phyloP scores from a whole-genome alignment of 2,113 vertebrate species.

The Xenopus tropicalis region UCB_Xtro_10.0 CM004446.2:76307501-76308000 shows the following conservation, averaged over 20 bases:
- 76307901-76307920: conserved; percentile 81
- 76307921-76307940: conserved; percentile 75
- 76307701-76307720: conserved; percentile 86
- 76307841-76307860: too few relatives aligned
- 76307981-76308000: conserved; percentile 49
- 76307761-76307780: background rate
- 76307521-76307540: too few relatives aligned
- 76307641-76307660: conserved; percentile 55
- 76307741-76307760: background rate
- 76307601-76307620: conserved; percentile 63
- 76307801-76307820: too few relatives aligned
- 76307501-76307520: too few relatives aligned
- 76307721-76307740: conserved; percentile 86
- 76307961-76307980: conserved; percentile 87
- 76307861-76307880: too few relatives aligned
- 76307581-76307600: background rate
- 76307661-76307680: conserved; percentile 64
- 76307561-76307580: too few relatives aligned
- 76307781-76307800: too few relatives aligned
- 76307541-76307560: too few relatives aligned
- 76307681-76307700: conserved; percentile 69
- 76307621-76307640: conserved; percentile 62
- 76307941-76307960: conserved; percentile 88
- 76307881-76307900: conserved; percentile 1
- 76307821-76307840: too few relatives aligned